These are phyloP conservation scores for Xylophagus ater DNA, from an alignment of 2,888 invertebrate genomes.

Conservation along the genomic window DNA sequence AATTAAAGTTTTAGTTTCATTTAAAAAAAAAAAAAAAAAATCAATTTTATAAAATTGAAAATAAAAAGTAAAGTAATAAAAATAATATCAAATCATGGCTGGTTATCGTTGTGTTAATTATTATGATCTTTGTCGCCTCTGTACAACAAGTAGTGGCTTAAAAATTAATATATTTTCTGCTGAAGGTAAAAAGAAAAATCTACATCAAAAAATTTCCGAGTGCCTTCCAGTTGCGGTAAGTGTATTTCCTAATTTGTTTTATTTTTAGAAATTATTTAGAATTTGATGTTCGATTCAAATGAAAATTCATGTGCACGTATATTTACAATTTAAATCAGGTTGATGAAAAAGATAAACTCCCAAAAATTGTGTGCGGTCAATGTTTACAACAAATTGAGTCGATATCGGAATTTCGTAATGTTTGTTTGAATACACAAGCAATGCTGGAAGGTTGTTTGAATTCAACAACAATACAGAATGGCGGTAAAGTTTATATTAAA, in stretches of 20 bases:
- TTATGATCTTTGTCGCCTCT: slow-evolving; percentile 58
- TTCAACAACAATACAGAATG: slow-evolving; percentile 50
- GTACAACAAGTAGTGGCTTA: slow-evolving; percentile 53
- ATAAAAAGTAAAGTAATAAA: too few species aligned
- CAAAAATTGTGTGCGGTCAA: slow-evolving; percentile 54
- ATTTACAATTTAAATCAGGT: slow-evolving; percentile 39
- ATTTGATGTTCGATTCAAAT: neutral
- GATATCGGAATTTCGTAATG: slow-evolving; percentile 50
- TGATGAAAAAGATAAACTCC: slow-evolving; percentile 54
- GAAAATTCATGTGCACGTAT: slow-evolving; percentile 1
- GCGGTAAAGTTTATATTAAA: slow-evolving; percentile 53
- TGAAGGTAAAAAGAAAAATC: slow-evolving; percentile 51
- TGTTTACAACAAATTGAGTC: slow-evolving; percentile 52
- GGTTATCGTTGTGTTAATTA: slow-evolving; percentile 59
- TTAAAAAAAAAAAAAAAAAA: too few species aligned
- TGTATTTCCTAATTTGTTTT: slow-evolving; percentile 52
- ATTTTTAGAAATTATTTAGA: slow-evolving; percentile 43
- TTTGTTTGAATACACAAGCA: slow-evolving; percentile 52
- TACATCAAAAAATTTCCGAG: slow-evolving; percentile 52
- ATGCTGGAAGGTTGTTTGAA: slow-evolving; percentile 57
- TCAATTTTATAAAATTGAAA: too few species aligned
- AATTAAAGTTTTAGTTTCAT: too few species aligned
- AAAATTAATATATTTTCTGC: slow-evolving; percentile 56
- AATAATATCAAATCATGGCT: too few species aligned
- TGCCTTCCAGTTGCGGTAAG: slow-evolving; percentile 52